Evolutionary conservation across 2,113 vertebrate genomes (phyloP).

Genomic region (Limnothrissa miodon): DNA sequence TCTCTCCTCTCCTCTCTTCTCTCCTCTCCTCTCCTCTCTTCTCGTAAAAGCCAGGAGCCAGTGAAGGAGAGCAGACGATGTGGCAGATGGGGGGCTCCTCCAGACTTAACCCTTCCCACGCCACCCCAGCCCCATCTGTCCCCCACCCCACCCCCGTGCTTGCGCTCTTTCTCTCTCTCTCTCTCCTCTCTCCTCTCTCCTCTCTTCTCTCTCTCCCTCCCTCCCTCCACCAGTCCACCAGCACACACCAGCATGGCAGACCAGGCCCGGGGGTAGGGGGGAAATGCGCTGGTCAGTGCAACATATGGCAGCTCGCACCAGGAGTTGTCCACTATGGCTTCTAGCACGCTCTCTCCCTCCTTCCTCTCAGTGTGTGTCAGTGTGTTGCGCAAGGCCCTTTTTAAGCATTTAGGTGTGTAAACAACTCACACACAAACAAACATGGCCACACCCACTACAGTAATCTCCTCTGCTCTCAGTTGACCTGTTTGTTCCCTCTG

Average conservation of each 20-base stretch:
- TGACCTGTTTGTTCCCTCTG: background rate
- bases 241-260: background rate
- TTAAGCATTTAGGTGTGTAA: slow-evolving; percentile 10
- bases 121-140: slow-evolving; percentile 58
- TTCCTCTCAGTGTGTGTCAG: background rate
- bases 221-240: background rate
- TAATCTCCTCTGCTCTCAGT: background rate
- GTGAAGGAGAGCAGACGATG: slow-evolving; percentile 64
- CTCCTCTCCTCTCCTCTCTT: background rate
- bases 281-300: slow-evolving; percentile 26
- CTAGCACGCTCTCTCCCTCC: background rate
- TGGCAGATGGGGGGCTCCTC: slow-evolving; percentile 68
- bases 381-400: slow-evolving; percentile 3
- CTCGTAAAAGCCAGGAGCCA: slow-evolving; percentile 44
- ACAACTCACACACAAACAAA: background rate
- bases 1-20: background rate
- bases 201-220: background rate
- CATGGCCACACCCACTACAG: slow-evolving; percentile 9
- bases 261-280: background rate
- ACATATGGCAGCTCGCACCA: slow-evolving; percentile 50
- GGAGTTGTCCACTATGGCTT: slow-evolving; percentile 30
- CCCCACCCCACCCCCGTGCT: slow-evolving; percentile 40
- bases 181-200: background rate
- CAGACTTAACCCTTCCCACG: slow-evolving; percentile 72
- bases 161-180: slow-evolving; percentile 49